phyloP scores from a whole-genome alignment of 1,140 invertebrate species.

The Metaphire vulgaris region DNA sequence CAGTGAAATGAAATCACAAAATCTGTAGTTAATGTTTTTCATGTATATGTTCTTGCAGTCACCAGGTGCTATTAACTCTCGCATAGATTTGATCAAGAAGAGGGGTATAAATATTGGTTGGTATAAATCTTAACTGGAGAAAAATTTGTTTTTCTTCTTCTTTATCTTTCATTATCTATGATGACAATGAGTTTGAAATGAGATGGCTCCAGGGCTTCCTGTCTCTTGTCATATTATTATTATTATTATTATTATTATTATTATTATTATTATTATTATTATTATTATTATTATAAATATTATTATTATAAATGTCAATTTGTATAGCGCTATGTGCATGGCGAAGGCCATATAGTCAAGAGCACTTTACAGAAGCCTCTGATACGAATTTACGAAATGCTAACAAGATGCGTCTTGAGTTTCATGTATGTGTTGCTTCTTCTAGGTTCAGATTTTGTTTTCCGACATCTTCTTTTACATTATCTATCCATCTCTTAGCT shows the following conservation, averaged over 20 bases:
- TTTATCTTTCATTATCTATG: background rate
- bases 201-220: too few relatives aligned
- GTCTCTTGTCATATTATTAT: too few relatives aligned
- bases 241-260: conserved; percentile 2
- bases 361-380: too few relatives aligned
- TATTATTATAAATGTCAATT: too few relatives aligned
- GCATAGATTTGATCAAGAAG: background rate
- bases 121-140: background rate
- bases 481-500: too few relatives aligned
- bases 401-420: background rate
- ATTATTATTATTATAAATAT: background rate
- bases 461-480: too few relatives aligned
- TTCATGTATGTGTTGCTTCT: background rate
- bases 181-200: too few relatives aligned
- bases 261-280: background rate
- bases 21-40: background rate
- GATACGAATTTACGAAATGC: background rate
- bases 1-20: background rate
- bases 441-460: too few relatives aligned
- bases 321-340: too few relatives aligned
- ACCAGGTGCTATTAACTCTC: background rate
- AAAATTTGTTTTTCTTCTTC: background rate
- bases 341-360: too few relatives aligned
- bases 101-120: too few relatives aligned
- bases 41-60: too few relatives aligned